Evolutionary conservation across 1,140 invertebrate species (phyloP), one percentile per base, ranked within the genome.

Genomic region (Berghia stephanieae): DNA sequence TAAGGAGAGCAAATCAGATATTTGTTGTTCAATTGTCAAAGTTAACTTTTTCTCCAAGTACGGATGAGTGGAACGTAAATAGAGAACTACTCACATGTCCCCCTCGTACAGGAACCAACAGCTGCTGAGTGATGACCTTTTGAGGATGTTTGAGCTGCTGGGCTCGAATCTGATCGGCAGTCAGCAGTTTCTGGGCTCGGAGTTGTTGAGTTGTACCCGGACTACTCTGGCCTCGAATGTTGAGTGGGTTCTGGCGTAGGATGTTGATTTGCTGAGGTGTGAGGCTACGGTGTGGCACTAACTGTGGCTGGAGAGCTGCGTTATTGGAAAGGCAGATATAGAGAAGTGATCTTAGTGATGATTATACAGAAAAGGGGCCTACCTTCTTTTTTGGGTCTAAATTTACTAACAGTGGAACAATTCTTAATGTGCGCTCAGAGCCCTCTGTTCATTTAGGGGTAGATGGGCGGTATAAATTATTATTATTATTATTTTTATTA

Each of bases 191-290:
- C 82, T 74, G 80, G 75, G 4, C 87, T 78, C 80, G 57, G 31
- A 80, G 38, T 52, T 79, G 80, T 52, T 78, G 69, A 66, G 75
- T 57, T 72, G 75, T 57, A 55, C 72, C 66, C 46, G 68, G 38
- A 24, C 77, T 68, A 71, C 72, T 24, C 88, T 76, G 83, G 0
- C 89, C 86, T 42, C 92, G 90, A 52, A 92, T 78, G 10, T 76
- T 75, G 38, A 71, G 82, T 38, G 92, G 91, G 27, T 92, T 91
- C 78, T 94, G 93, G 24, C 94, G 87, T 82, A 78, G 83, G 79
- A 85, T 86, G 86, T 82, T 83, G 49, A 84, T 82, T 69, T 82
- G 86, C 66, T 83, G 81, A 68, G 71, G 84, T 57, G 81, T 83
- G 52, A 86, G 63, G 44, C 79, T 81, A n/a, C 84, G 87, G 38